Evolutionary conservation across 2,113 vertebrate species (phyloP).

Genomic region (Brachypteracias leptosomus): DNA sequence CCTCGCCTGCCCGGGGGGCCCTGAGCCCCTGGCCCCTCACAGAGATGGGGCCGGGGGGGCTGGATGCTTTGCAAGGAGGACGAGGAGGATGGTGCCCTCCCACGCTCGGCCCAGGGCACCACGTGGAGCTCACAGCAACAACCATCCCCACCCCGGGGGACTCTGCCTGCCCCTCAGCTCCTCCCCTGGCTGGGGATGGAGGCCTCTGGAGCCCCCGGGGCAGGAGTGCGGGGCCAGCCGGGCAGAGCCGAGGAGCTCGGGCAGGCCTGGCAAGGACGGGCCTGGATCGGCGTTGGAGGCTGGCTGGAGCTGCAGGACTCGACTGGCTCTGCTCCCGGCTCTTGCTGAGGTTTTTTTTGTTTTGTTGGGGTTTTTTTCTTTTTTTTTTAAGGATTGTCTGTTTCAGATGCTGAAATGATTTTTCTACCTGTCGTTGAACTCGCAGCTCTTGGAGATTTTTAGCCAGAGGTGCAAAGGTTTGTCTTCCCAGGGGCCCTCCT

Average conservation of each 20-base stretch:
- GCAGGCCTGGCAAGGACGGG: too few relatives aligned
- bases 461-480: neutral
- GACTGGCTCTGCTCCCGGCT: neutral
- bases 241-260: neutral
- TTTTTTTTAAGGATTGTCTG: neutral
- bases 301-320: neutral
- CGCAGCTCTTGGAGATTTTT: neutral
- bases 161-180: neutral
- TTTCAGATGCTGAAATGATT: neutral
- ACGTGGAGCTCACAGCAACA: neutral
- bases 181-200: too few relatives aligned
- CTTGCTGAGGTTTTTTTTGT: neutral
- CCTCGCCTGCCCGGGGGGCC: neutral
- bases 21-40: fast-evolving
- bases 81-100: fast-evolving
- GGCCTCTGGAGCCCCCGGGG: too few relatives aligned
- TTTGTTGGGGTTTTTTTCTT: too few relatives aligned
- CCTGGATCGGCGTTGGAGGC: neutral
- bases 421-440: slow-evolving; percentile 31
- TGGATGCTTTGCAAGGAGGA: neutral
- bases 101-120: fast-evolving
- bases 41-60: fast-evolving
- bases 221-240: fast-evolving
- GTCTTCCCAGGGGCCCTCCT: neutral
- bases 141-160: fast-evolving